Base-by-base conservation (phyloP, 2,113 vertebrate species). In the Corythaeola cristata region DNA sequence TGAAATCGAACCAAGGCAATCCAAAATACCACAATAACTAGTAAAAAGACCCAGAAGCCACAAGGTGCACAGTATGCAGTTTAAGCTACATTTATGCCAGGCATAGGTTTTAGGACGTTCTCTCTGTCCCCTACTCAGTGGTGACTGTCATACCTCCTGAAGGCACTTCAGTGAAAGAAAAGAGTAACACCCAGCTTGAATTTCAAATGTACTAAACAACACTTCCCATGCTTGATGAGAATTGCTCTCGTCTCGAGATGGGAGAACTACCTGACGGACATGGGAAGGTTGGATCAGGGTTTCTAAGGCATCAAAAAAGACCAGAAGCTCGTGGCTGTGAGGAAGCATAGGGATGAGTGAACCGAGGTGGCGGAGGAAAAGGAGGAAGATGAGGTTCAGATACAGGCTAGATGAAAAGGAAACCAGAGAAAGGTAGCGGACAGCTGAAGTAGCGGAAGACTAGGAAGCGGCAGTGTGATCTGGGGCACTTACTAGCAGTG, bases 211-310 rank as follows among this genome's bases (percentile, higher is more conserved):
- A 15, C 12, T 30, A 4, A 52, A 68, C 15, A 12, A 12, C 12
- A 14, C 19, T 69, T 56, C 28, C 37, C 60, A 18, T 10, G 47
- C n/a, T 23, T 11, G 23, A 19, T 59, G 41, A 33, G 26, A 58
- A 30, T 2, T 16, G 17, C 4, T 6, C 3, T 5, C 8, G 14
- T 17, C 59, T 41, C 2, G 4, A 44, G 37, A 37, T 1, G 16
- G 0, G 4, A 59, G 45, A 11, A 2, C 15, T 14, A 32, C 8
- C 63, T 33, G 32, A 27, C 30, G 47, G 13, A 15, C 7, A 11
- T 1, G 12, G 16, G 20, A 28, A 83, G 9, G 28, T 1, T 33
- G 37, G 55, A 8, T 53, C 17, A 49, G 14, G 33, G 39, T 44
- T 58, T 17, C 26, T 5, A 14, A 41, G 26, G 33, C 33, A 67